Conservation (phyloP, 2,888 invertebrate genomes). For the Agapostemon virescens region DNA sequence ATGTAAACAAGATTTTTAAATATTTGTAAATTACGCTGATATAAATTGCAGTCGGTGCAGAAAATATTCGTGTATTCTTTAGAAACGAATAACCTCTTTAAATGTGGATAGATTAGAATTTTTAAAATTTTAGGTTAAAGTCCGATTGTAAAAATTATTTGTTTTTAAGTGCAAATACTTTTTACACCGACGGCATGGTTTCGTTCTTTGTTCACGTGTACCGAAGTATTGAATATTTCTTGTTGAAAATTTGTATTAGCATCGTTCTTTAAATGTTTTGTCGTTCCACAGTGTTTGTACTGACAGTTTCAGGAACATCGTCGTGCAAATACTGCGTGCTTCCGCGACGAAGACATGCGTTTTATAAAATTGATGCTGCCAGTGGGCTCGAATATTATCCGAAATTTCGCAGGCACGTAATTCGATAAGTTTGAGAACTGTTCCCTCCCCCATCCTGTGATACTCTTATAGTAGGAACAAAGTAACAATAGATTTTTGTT, state of each 20-base stretch:
- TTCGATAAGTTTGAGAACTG: conserved; percentile 32
- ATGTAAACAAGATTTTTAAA: background rate
- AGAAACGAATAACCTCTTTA: too few relatives aligned
- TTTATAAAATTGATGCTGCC: conserved; percentile 67
- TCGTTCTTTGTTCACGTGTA: background rate
- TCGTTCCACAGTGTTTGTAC: conserved; percentile 27
- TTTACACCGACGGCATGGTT: too few relatives aligned
- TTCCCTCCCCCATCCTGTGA: background rate
- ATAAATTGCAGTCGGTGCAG: too few relatives aligned
- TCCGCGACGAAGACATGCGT: conserved; percentile 65
- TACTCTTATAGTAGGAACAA: background rate
- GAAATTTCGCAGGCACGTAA: conserved; percentile 76
- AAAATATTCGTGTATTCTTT: too few relatives aligned
- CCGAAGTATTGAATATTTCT: background rate
- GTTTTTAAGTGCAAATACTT: too few relatives aligned
- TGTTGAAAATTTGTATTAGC: background rate
- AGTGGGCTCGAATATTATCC: conserved; percentile 62
- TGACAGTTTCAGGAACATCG: conserved; percentile 51
- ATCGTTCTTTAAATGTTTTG: background rate
- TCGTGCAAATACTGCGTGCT: conserved; percentile 10
- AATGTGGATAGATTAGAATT: too few relatives aligned
- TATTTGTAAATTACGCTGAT: background rate
- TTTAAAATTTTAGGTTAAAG: too few relatives aligned
- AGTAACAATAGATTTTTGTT: conserved; percentile 19
- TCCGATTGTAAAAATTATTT: too few relatives aligned